Base-by-base conservation (phyloP, 2,888 invertebrate genomes). In the Mythimna loreyi region DNA sequence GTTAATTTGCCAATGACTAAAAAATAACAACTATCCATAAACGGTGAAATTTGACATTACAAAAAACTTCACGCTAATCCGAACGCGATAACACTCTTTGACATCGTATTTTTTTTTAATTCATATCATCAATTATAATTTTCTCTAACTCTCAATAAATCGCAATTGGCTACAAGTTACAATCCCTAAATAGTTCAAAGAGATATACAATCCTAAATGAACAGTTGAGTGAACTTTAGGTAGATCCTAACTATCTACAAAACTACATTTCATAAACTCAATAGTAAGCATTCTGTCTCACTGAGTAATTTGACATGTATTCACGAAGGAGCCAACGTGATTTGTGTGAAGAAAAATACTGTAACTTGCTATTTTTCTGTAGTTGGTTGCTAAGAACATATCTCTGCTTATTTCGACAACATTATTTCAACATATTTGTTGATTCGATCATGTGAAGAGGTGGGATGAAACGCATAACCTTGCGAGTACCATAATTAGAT, bases 301-400 rank as follows among this genome's bases (percentile, higher is more conserved):
- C 25, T 16, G 25, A 25, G 40, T 40, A 21, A 49, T 60, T 59
- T 56, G 9, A 3, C 23, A 28, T 25, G 7, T 56, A 43, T 56
- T 61, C 49, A 8, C 16, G 5, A 5, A 49, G 8, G 2, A 16
- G 9, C 45, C 0, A 69, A 71, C 36, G 28, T 23, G 21, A 50
- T 67, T 49, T 47, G 3, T 28, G 59, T 11, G 11, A 47, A 21
- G 25, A 36, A 36, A 68, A 68, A 30, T 6, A 45, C 1, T 16
- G 11, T 50, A n/a, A 65, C 28, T 56, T 43, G 19, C 47, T 5
- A 9, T 56, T 49, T 65, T 49, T 16, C 1, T 11, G 16, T 49
- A 11, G 36, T n/a, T 28, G 13, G 11, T 21, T 7, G 25, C 19
- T 36, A 47, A 61, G 25, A 23, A 49, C 21, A 16, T 16, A 2